Evolutionary conservation across 2,888 invertebrate species (phyloP), one percentile per base, ranked within the genome.

Genomic region (Tipula confusa): DNA sequence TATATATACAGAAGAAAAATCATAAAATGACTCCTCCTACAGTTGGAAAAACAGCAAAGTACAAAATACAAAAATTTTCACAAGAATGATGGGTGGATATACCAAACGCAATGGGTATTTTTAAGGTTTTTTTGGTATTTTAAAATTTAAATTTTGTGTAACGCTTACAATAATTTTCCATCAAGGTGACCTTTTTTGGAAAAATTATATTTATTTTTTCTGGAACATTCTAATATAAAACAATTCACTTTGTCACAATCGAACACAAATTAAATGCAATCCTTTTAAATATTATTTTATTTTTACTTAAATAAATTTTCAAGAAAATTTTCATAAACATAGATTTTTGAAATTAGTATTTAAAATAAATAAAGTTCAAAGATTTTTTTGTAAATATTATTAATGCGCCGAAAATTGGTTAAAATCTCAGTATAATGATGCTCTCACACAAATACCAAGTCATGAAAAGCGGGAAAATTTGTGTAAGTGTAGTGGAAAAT

Each of bases 1-100:
- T 64, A 64, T 64, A 64, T 24, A 64, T 24, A 64, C 18, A 24
- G 5, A 64, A 64, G 64, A 64, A 64, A 64, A 64, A 64, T 64
- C 64, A 64, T 64, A 64, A 64, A 64, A 24, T 64, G 64, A 64
- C 64, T 64, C 64, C 64, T 64, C 64, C 64, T 64, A 64, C 64
- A 64, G 64, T 64, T 64, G 64, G 64, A 64, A 64, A 64, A 64
- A 64, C 64, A 64, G 64, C 24, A 64, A 64, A 64, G 64, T 64
- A 64, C 5, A 43, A 43, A 43, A 43, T 15, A 43, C 2, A 43
- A 43, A 43, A 18, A 24, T 64, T 24, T 64, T 64, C 64, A 64
- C 18, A 18, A 64, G 64, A 64, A 64, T 64, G 64, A 64, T 64
- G 64, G 64, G 64, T 64, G 64, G 64, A 64, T 64, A 64, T 64